phyloP scores from a whole-genome alignment of 2,797 vertebrate genomes.

The Tadarida brasiliensis region DNA sequence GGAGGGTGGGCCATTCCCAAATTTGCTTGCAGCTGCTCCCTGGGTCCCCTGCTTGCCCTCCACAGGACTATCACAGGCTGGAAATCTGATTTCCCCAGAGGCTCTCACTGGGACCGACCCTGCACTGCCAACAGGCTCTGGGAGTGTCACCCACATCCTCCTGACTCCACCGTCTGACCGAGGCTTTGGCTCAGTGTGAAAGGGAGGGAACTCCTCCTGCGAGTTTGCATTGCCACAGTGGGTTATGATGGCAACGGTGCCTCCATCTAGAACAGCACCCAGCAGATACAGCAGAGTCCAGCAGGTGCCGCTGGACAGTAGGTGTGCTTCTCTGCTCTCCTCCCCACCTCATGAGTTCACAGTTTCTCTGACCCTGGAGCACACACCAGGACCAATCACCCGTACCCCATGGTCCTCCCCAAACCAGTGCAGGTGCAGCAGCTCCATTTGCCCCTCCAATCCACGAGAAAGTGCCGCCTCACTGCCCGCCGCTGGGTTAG shows the following conservation, averaged over 20 bases:
- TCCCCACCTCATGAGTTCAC: no score
- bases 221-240: rapidly evolving
- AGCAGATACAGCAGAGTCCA: rapidly evolving
- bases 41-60: no score
- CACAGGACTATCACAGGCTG: rapidly evolving
- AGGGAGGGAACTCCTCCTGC: rapidly evolving
- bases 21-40: rapidly evolving
- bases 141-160: background rate
- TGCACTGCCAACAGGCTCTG: background rate
- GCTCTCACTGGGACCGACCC: rapidly evolving
- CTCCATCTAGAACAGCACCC: rapidly evolving
- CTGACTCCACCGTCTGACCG: rapidly evolving
- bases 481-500: rapidly evolving
- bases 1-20: background rate
- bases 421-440: rapidly evolving
- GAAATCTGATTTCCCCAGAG: rapidly evolving
- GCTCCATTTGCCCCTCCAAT: background rate
- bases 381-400: rapidly evolving
- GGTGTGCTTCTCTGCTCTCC: background rate
- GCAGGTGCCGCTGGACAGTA: background rate
- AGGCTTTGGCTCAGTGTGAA: background rate
- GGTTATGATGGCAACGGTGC: rapidly evolving
- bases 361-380: no score
- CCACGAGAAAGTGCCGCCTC: rapidly evolving
- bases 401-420: rapidly evolving